A percentile compares a stretch with the other conserved stretches of the same genome.
Conservation (phyloP, 1,140 invertebrate species). For the Plectrocnemia conspersa region DNA sequence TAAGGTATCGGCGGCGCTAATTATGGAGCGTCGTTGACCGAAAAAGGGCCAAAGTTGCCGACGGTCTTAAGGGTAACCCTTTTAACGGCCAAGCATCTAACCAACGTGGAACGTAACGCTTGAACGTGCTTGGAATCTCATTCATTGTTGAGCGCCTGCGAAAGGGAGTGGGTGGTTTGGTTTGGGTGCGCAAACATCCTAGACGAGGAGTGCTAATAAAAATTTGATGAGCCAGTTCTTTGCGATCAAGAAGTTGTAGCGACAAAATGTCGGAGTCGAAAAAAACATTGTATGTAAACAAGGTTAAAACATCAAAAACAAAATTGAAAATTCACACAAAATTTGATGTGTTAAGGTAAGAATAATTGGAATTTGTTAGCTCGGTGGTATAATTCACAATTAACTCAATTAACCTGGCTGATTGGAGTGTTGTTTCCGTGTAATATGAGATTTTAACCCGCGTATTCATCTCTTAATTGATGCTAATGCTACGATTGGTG, state of each 20-base stretch:
- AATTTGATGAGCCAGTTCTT: slow-evolving; percentile 15
- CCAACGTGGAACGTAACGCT: slow-evolving; percentile 27
- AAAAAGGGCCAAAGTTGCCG: slow-evolving; percentile 4
- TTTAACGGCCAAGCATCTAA: slow-evolving; percentile 23
- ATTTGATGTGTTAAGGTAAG: too few species aligned
- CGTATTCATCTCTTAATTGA: too few species aligned
- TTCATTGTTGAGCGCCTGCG: slow-evolving; percentile 1
- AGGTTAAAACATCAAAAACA: too few species aligned
- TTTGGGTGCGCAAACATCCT: background rate
- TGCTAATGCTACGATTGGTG: too few species aligned
- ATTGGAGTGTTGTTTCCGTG: too few species aligned
- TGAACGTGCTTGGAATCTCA: slow-evolving; percentile 30
- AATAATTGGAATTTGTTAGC: too few species aligned
- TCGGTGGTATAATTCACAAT: too few species aligned
- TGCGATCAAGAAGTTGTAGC: slow-evolving; percentile 12
- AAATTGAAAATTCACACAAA: too few species aligned
- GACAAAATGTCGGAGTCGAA: background rate
- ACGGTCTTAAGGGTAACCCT: slow-evolving; percentile 27
- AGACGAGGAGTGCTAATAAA: slow-evolving; percentile 7
- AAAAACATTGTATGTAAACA: too few species aligned
- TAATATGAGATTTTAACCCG: too few species aligned
- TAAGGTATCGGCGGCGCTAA: slow-evolving; percentile 12
- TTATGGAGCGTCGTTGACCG: background rate
- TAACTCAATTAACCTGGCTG: too few species aligned
- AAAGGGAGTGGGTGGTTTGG: background rate